Evolutionary conservation across 1,140 invertebrate genomes (phyloP), one percentile per base, ranked within the genome.

Genomic region (Lanistes nyassanus): DNA sequence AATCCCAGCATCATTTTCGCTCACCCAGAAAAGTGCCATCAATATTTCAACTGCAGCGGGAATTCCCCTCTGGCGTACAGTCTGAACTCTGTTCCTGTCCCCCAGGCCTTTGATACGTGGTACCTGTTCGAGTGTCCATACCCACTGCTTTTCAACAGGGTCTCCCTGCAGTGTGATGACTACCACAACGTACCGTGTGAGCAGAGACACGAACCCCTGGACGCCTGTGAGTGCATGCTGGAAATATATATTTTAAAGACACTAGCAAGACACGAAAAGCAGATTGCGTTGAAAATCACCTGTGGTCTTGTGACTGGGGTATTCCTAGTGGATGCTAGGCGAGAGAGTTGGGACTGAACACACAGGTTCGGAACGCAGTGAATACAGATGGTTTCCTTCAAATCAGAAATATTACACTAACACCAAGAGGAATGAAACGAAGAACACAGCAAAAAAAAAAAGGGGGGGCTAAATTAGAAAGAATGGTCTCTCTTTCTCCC

Each of bases 71-170:
- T n/a, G n/a, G n/a, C n/a, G n/a, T n/a, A 62, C 13, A 19, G 29
- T 31, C 31, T 77, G 3, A 71, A 77, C 1, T 75, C 68, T 56
- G 76, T 75, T 55, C 76, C 19, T 47, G 42, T 47, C 2, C 9
- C 9, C 42, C 42, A 9, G 19, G 42, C 9, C 42, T 47, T 16
- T 9, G 0, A 47, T 0, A 47, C 9, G 39, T 76, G 80, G 31
- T 60, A 80, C 53, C 31, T 83, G 37, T 42, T 55, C 19, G 82
- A 83, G 55, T 83, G 82, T 55, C 42, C 66, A 19, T 83, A 83
- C 60, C 82, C 82, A 21, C 34, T 78, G 26, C 62, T 80, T 1
- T 83, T 83, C 65, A 76, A 66, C 26, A 29, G 65, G 23, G 53
- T 73, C 29, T 76, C 82, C 16, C 60, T 68, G 42, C 64, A 71